Percentiles rank a stretch among this genome's conserved stretches.
phyloP scores from a whole-genome alignment of 1,140 invertebrate genomes.

The Drosophila lowei region DNA sequence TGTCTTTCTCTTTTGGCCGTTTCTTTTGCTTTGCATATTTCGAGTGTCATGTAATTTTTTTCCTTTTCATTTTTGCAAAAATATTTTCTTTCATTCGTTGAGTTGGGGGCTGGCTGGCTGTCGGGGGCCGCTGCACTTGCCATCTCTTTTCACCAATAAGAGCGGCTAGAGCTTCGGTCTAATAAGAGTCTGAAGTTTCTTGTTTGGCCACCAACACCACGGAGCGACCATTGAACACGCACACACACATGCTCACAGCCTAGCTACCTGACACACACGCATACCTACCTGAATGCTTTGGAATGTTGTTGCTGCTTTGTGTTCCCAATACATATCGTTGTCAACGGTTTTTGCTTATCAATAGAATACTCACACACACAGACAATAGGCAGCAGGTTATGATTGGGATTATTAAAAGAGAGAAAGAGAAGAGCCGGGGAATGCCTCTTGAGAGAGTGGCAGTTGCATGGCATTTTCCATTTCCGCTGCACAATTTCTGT shows the following conservation, averaged over 20 bases:
- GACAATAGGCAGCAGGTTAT: constrained; percentile 23
- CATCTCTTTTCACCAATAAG: constrained; percentile 47
- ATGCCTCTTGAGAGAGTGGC: constrained; percentile 2
- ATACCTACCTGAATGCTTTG: constrained; percentile 36
- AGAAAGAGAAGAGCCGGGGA: not conserved
- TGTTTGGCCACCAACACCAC: constrained; percentile 64
- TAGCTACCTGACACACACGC: constrained; percentile 12
- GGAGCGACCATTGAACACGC: constrained; percentile 6
- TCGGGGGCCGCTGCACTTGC: constrained; percentile 58
- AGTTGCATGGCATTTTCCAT: constrained; percentile 51
- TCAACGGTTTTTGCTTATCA: constrained; percentile 73
- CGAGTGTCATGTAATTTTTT: constrained; percentile 46
- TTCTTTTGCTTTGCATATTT: constrained; percentile 35
- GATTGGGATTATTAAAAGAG: constrained; percentile 27
- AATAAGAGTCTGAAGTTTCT: constrained; percentile 70
- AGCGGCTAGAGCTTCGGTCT: constrained; percentile 38
- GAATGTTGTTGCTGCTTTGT: constrained; percentile 53
- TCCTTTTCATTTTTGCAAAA: constrained; percentile 35
- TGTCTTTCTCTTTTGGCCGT: constrained; percentile 5
- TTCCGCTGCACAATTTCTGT: constrained; percentile 64
- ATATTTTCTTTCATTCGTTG: constrained; percentile 49
- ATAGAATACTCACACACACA: constrained; percentile 28
- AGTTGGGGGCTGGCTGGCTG: constrained; percentile 44
- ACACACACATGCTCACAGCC: constrained; percentile 16
- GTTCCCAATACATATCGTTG: constrained; percentile 74